Evolutionary conservation across 1,140 invertebrate species (phyloP), one percentile per base, ranked within the genome.

Genomic region (Trachelipus rathkii): DNA sequence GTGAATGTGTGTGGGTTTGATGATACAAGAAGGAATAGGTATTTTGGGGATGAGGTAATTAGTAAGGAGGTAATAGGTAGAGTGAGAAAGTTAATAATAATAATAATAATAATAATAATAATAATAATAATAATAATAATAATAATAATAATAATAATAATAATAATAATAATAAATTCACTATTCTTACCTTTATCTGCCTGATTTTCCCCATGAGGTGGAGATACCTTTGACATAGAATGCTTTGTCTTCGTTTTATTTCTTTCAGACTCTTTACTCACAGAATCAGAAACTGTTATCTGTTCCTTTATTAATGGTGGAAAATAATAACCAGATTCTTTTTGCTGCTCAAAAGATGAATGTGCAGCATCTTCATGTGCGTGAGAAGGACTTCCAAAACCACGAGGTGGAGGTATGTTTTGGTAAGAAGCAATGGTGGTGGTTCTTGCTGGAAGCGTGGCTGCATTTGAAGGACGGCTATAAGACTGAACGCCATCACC

Each of bases 361-460:
- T 60, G 50, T 4, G 11, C 11, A 60, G 50, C 50, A 13, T 15
- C 11, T 60, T 60, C 50, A 13, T 15, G 11, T 15, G 50, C 11
- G 8, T 60, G 11, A 15, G 46, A 15, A 10, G 50, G 50, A 60
- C 19, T 60, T 2, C 19, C 50, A 60, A 60, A 60, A 13, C 50
- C 50, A 1, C 11, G 50, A 19, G 50, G 50, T 15, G 50, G 50
- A 60, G 50, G 50, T 13, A 60, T 60, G 19, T 60, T 60, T 60
- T 60, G 50, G 19, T 13, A 19, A 60, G 50, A 19, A 8, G 77
- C 15, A 8, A 73, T 19, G 50, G 74, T 60, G 23, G 73, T 74
- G 23, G 77, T 24, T 66, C 73, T 73, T 44, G 73, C 73, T 44
- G 77, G 77, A 21, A 78, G 77, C 15, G 77, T 78, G 19, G 77